Conservation (phyloP, 2,888 invertebrate genomes). For the Melangyna quadrimaculata region DNA sequence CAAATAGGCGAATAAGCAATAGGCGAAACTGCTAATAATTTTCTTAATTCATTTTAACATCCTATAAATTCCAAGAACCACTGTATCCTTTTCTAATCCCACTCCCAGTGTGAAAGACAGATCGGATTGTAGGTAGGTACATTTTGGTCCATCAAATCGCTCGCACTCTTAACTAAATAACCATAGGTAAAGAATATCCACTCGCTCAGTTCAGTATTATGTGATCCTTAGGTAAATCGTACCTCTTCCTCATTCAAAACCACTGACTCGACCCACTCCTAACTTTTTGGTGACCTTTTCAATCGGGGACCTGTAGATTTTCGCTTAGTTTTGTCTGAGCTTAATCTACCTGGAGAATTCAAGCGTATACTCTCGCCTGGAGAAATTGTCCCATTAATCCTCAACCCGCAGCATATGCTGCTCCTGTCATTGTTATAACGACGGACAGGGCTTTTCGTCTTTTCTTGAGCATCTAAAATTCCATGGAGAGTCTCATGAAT, state of each 20-base stretch:
- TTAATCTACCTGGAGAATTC: conserved; percentile 16
- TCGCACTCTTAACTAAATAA: too few species aligned
- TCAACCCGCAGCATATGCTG: not conserved
- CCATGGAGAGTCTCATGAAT: conserved; percentile 39
- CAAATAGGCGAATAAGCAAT: too few species aligned
- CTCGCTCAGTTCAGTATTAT: not conserved
- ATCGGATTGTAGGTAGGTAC: too few species aligned
- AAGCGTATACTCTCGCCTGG: conserved; percentile 33
- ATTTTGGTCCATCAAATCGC: too few species aligned
- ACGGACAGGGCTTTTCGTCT: conserved; percentile 41
- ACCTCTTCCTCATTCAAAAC: not conserved
- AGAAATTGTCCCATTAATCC: conserved; percentile 36
- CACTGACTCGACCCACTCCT: not conserved
- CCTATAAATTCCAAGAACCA: too few species aligned
- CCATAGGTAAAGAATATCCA: too few species aligned
- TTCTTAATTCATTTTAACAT: too few species aligned
- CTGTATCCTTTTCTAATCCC: too few species aligned
- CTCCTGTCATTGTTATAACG: not conserved
- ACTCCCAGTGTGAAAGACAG: too few species aligned
- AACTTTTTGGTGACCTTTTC: conserved; percentile 44
- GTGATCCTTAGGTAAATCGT: not conserved
- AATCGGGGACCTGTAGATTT: conserved; percentile 54
- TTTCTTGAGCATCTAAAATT: conserved; percentile 35
- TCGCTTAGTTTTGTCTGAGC: conserved; percentile 30
- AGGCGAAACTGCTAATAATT: too few species aligned